Conservation (phyloP, 1,140 invertebrate genomes). For the Pseudomyrmex cubaensis region DNA sequence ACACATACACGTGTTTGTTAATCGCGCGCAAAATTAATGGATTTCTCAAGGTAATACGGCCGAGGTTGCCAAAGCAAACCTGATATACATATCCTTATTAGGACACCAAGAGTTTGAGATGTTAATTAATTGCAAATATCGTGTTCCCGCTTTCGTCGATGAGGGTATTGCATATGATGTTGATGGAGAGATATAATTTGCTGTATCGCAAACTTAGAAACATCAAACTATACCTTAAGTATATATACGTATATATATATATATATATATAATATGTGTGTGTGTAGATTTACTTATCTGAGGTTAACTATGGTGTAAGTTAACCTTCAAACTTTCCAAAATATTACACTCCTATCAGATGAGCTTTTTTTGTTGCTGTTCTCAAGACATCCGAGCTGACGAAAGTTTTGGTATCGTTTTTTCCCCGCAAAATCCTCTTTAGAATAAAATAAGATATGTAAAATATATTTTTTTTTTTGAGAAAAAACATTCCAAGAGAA, state of each 20-base stretch:
- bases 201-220: slow-evolving; percentile 25
- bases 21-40: slow-evolving; percentile 35
- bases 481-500: too few species aligned
- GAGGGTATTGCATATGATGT: not conserved
- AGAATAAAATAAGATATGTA: too few species aligned
- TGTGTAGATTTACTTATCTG: too few species aligned
- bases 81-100: not conserved
- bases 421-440: too few species aligned
- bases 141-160: slow-evolving; percentile 4
- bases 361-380: too few species aligned
- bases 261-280: too few species aligned
- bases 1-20: not conserved
- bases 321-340: not conserved
- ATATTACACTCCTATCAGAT: too few species aligned
- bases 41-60: slow-evolving; percentile 14
- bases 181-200: slow-evolving; percentile 24
- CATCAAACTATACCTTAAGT: slow-evolving; percentile 10
- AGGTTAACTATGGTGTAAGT: too few species aligned
- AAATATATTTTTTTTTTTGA: too few species aligned
- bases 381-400: too few species aligned
- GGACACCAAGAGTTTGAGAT: not conserved
- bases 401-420: too few species aligned
- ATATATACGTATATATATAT: not conserved
- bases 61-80: not conserved
- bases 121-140: slow-evolving; percentile 52